Base-by-base conservation (phyloP, 2,113 vertebrate species). In the Entelurus aequoreus region DNA sequence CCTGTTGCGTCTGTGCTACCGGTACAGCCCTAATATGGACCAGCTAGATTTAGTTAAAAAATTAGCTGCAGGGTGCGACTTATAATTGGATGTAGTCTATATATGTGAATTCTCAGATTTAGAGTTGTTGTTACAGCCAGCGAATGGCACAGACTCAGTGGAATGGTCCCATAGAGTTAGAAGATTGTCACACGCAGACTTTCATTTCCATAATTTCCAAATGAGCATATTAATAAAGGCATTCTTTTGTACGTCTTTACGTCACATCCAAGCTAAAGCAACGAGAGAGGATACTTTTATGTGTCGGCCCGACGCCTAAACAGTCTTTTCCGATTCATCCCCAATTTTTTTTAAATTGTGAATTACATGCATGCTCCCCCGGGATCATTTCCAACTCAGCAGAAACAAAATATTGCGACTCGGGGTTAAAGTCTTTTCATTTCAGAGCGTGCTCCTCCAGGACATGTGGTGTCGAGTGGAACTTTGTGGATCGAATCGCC, bases 401-500 rank as follows among this genome's bases (percentile, higher is more conserved):
- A 66, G 67, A 46, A 40, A 62, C 48, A 36, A 38, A 38, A 10
- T 63, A 48, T 62, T 63, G 68, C 71, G 66, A 67, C 35, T 69
- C 53, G 50, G 57, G 48, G 57, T 62, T 62, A 54, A 44, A 28
- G 66, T 60, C 61, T 74, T 63, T 73, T 40, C 73, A 65, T 76
- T 72, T 60, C 58, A 58, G 46, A 44, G 36, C 1, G 5, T 44
- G 40, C 63, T 72, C 59, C 59, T 77, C 65, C 47, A 63, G 6
- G 62, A 28, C n/a, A 15, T 28, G 40, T 54, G 52, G 36, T 46
- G 6, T 46, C 60, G 56, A 76, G 66, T 62, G 60, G 46, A 68
- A 61, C 76, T 79, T 81, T 63, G 75, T 49, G 50, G 56, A 78
- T 69, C 56, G 53, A 79, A 80, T 75, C 62, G 77, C 69, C 57